A percentile compares a stretch with the other conserved stretches of the same genome.
phyloP scores from a whole-genome alignment of 2,113 vertebrate genomes.

The Ranitomeya variabilis region DNA sequence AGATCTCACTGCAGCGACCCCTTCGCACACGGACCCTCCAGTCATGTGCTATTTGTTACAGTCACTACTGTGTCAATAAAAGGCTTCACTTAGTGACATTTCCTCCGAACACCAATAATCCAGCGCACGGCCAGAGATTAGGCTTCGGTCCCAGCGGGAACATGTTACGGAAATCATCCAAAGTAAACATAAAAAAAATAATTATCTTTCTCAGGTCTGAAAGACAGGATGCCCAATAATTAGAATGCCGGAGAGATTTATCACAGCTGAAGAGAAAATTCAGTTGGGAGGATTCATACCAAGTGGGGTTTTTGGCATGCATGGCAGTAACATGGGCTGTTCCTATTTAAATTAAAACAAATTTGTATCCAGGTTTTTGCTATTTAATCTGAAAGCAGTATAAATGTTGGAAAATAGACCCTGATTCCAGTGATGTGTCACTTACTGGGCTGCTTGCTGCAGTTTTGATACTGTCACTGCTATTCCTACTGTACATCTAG shows the following conservation, averaged over 20 bases:
- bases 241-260: background rate
- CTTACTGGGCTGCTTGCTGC: too few relatives aligned
- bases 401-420: too few relatives aligned
- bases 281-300: too few relatives aligned
- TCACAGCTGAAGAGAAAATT: background rate
- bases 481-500: too few relatives aligned
- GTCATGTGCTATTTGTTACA: constrained; percentile 47
- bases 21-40: constrained; percentile 32
- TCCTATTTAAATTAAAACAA: too few relatives aligned
- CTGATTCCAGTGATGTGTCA: too few relatives aligned
- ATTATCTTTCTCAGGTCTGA: background rate
- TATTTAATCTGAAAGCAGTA: too few relatives aligned
- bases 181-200: constrained; percentile 53
- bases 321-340: too few relatives aligned
- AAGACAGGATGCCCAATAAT: background rate
- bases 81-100: constrained; percentile 59
- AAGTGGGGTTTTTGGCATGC: too few relatives aligned
- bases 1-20: constrained; percentile 24
- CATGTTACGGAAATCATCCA: constrained; percentile 56
- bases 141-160: constrained; percentile 59
- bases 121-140: constrained; percentile 55
- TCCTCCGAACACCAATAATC: constrained; percentile 58
- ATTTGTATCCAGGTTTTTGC: too few relatives aligned
- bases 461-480: too few relatives aligned
- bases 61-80: constrained; percentile 52